Evolutionary conservation across 1,140 invertebrate genomes (phyloP).

Genomic region (Panagrolaimus sp.): DNA sequence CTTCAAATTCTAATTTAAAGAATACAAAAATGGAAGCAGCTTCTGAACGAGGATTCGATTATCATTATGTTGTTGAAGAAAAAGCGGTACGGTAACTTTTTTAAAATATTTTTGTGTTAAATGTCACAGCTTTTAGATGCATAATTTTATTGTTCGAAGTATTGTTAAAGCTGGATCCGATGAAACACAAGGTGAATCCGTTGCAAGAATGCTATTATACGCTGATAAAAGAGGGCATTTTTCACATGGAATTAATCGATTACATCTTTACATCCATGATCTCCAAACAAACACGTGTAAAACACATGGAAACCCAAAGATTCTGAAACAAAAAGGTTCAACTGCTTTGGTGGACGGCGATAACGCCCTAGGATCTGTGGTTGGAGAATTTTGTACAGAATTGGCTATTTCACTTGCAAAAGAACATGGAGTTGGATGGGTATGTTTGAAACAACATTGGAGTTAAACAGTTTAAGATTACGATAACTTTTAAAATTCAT

Average conservation of each 20-base stretch:
- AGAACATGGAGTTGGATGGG: constrained; percentile 73
- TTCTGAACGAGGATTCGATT: too few species aligned
- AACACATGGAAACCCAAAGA: constrained; percentile 6
- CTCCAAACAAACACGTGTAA: constrained; percentile 1
- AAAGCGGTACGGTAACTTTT: too few species aligned
- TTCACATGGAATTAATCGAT: constrained; percentile 39
- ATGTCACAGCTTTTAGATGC: neutral
- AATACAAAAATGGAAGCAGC: too few species aligned
- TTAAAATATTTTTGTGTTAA: too few species aligned
- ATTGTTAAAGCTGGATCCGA: neutral
- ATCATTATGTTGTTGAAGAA: too few species aligned
- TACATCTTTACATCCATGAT: constrained; percentile 37
- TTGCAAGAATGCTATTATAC: constrained; percentile 34
- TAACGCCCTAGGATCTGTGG: constrained; percentile 67
- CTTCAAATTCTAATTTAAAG: too few species aligned
- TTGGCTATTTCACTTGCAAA: constrained; percentile 68
- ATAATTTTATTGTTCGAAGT: neutral
- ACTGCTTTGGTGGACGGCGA: constrained; percentile 57
- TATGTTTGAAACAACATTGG: too few species aligned
- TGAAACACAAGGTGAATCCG: neutral
- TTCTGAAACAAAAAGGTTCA: constrained; percentile 47
- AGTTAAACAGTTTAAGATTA: too few species aligned
- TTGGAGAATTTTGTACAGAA: constrained; percentile 82
- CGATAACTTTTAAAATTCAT: too few species aligned
- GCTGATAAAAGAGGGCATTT: constrained; percentile 41